Conservation (phyloP, 2,113 vertebrate species). For the Tenrec ecaudatus region DNA sequence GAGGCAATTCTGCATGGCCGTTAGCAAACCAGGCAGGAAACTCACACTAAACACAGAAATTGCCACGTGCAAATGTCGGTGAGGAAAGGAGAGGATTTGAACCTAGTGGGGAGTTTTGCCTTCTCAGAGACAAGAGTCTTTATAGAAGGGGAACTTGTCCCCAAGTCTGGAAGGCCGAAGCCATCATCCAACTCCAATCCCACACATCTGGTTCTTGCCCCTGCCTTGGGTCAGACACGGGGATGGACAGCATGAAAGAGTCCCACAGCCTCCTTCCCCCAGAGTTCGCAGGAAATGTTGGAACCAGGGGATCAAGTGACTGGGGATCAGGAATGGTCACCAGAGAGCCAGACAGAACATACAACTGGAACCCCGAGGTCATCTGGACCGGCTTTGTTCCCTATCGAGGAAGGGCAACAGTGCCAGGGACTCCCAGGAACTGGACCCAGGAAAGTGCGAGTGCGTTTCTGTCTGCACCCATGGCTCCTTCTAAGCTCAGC, state of each 20-base stretch:
- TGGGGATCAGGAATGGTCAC: neutral
- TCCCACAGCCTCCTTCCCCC: neutral
- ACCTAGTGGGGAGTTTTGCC: neutral
- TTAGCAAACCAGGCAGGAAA: neutral
- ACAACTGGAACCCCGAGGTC: neutral
- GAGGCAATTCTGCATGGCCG: neutral
- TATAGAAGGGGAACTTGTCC: neutral
- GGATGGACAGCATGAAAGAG: neutral
- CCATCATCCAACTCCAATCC: neutral
- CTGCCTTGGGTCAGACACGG: neutral
- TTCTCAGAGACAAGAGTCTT: neutral
- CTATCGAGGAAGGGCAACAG: too few species aligned
- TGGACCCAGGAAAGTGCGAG: neutral
- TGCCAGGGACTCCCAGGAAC: too few species aligned
- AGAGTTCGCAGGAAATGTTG: neutral
- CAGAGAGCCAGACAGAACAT: neutral
- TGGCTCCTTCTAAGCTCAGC: neutral
- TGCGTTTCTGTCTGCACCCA: fast-evolving
- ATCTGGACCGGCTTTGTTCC: neutral
- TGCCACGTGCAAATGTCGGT: neutral
- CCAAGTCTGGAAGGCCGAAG: neutral
- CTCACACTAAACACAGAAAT: neutral
- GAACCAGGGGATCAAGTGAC: neutral
- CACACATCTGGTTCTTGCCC: neutral
- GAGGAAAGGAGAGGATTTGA: neutral